Evolutionary conservation across 1,140 invertebrate genomes (phyloP).

Genomic region (Atopsyche davidsoni): DNA sequence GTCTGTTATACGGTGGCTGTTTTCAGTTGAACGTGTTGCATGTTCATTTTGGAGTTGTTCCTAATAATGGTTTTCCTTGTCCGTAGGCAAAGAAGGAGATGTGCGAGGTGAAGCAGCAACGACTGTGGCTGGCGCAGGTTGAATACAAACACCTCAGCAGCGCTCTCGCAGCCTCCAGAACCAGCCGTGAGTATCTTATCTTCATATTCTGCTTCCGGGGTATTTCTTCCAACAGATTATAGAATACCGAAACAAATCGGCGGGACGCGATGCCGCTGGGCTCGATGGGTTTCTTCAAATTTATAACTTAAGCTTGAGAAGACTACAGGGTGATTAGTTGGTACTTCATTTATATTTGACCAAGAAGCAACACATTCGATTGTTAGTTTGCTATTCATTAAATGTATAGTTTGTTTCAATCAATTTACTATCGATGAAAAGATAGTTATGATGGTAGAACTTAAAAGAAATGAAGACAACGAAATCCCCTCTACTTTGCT

Average conservation of each 20-base stretch:
- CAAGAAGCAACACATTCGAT: too few relatives aligned
- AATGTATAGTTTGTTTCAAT: too few relatives aligned
- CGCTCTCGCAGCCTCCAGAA: constrained; percentile 72
- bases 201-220: background rate
- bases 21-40: constrained; percentile 12
- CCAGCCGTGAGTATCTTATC: constrained; percentile 66
- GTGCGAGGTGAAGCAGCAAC: constrained; percentile 90
- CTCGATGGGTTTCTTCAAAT: too few relatives aligned
- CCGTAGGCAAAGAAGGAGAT: constrained; percentile 91
- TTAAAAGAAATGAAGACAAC: background rate
- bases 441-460: background rate
- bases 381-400: too few relatives aligned
- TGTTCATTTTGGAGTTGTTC: constrained; percentile 36
- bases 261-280: too few relatives aligned
- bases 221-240: too few relatives aligned
- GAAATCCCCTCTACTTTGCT: constrained; percentile 12
- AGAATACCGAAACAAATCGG: too few relatives aligned
- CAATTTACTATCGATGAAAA: too few relatives aligned
- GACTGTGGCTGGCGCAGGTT: constrained; percentile 86
- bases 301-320: too few relatives aligned
- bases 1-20: too few relatives aligned
- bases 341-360: too few relatives aligned
- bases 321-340: too few relatives aligned
- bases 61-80: constrained; percentile 34
- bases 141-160: constrained; percentile 93